These are phyloP conservation scores for Siderastrea siderea DNA, from an alignment of 92 coral and sea anemone species.

Conservation along the genomic window DNA sequence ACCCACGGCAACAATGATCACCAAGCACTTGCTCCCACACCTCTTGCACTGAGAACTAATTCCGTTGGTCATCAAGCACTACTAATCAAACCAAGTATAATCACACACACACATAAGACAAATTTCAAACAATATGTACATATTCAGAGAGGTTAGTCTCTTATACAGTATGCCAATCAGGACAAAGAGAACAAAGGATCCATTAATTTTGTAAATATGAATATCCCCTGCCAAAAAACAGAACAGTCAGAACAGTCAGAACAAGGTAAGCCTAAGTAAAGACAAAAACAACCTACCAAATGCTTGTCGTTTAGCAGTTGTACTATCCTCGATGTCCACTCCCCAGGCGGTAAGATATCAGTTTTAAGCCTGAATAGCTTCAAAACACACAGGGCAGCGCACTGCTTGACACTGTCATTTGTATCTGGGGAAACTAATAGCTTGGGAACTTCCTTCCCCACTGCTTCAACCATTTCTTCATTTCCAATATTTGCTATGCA, in stretches of 20 bases:
- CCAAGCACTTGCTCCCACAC: too few relatives aligned
- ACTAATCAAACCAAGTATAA: too few relatives aligned
- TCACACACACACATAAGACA: not conserved
- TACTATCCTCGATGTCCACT: conserved; percentile 99
- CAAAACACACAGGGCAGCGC: conserved; percentile 94
- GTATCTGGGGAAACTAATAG: conserved; percentile 97
- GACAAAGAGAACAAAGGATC: too few relatives aligned
- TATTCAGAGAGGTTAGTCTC: not conserved
- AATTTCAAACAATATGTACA: not conserved
- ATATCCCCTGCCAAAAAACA: too few relatives aligned
- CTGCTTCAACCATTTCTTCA: conserved; percentile 97
- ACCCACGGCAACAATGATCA: too few relatives aligned
- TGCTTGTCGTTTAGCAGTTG: conserved; percentile 97
- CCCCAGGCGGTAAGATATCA: conserved; percentile 92
- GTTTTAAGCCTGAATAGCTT: conserved; percentile 89
- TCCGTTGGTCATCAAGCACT: too few relatives aligned
- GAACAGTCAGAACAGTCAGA: too few relatives aligned
- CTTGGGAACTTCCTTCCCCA: conserved; percentile 96
- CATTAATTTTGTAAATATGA: too few relatives aligned
- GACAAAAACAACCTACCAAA: conserved; percentile 63
- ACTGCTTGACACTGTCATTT: conserved; percentile 97
- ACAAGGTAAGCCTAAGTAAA: not conserved
- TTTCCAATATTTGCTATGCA: conserved; percentile 98
- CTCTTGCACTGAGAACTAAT: too few relatives aligned
- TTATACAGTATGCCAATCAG: not conserved